Conservation (phyloP, 2,797 vertebrate genomes). For the Anniella stebbinsi region DNA sequence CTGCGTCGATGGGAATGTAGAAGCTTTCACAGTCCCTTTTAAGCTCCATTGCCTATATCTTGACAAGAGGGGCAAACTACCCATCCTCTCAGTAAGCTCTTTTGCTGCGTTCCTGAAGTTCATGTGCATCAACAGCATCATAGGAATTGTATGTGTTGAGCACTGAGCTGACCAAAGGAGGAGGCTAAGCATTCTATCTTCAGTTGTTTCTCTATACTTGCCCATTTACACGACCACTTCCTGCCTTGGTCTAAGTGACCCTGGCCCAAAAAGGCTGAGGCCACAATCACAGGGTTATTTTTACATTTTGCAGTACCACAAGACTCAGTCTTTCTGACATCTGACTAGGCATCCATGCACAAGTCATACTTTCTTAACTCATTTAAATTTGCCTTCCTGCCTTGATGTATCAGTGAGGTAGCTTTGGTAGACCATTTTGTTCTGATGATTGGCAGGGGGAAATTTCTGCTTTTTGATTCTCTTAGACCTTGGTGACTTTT, state of each 20-base stretch:
- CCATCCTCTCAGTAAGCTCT: background rate
- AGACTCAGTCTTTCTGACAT: background rate
- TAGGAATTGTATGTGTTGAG: background rate
- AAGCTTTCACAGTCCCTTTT: background rate
- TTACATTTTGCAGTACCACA: background rate
- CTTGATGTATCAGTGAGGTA: background rate
- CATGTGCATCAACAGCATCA: background rate
- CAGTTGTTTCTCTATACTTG: background rate
- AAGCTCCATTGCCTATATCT: background rate
- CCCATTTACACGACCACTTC: background rate
- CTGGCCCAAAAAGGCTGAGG: too few relatives aligned
- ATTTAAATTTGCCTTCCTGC: background rate
- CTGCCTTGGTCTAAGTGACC: background rate
- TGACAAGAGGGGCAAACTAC: background rate
- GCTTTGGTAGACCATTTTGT: background rate
- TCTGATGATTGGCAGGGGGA: background rate
- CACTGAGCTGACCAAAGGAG: background rate
- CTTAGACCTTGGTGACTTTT: background rate
- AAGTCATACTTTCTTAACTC: background rate
- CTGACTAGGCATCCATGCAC: background rate
- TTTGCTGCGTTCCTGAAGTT: background rate
- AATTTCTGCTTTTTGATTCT: background rate
- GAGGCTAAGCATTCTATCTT: background rate
- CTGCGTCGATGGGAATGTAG: background rate
- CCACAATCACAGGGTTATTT: background rate